These are phyloP conservation scores for Chalcosyrphus nemorum DNA, from an alignment of 2,888 invertebrate genomes.

Conservation along the genomic window DNA sequence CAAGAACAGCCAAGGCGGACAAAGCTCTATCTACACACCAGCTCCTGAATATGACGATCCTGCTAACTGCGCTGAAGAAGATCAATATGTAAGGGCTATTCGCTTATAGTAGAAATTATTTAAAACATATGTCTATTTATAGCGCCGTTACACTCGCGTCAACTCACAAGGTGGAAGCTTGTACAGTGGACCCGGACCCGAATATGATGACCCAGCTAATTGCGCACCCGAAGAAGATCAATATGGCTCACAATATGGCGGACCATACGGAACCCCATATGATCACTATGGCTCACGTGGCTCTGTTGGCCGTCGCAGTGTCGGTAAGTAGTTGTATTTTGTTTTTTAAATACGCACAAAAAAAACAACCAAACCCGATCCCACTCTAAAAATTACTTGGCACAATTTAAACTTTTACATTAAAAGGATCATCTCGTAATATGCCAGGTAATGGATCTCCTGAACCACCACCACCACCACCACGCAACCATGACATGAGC, in stretches of 20 bases:
- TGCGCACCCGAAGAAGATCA: constrained; percentile 96
- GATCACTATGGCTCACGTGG: constrained; percentile 95
- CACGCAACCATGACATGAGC: constrained; percentile 91
- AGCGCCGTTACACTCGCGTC: constrained; percentile 89
- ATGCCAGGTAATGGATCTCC: constrained; percentile 84
- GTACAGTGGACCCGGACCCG: constrained; percentile 88
- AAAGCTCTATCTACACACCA: constrained; percentile 91
- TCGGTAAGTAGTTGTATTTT: no score
- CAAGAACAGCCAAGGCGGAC: constrained; percentile 90
- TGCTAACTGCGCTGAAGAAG: constrained; percentile 95
- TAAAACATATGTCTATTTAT: not conserved
- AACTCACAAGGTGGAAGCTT: constrained; percentile 86
- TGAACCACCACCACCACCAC: constrained; percentile 89
- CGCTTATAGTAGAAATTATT: not conserved
- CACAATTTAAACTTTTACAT: constrained; percentile 29
- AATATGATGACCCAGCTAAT: constrained; percentile 96
- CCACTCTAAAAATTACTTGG: constrained; percentile 21
- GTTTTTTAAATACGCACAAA: not conserved
- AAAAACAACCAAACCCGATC: constrained; percentile 2
- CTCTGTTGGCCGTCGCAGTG: constrained; percentile 88
- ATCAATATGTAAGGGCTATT: constrained; percentile 88
- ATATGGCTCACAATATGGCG: constrained; percentile 91
- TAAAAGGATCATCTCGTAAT: constrained; percentile 81
- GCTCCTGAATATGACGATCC: constrained; percentile 97
- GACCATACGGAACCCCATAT: constrained; percentile 91